phyloP scores from a whole-genome alignment of 2,888 invertebrate species.

The Hecatera dysodea region DNA sequence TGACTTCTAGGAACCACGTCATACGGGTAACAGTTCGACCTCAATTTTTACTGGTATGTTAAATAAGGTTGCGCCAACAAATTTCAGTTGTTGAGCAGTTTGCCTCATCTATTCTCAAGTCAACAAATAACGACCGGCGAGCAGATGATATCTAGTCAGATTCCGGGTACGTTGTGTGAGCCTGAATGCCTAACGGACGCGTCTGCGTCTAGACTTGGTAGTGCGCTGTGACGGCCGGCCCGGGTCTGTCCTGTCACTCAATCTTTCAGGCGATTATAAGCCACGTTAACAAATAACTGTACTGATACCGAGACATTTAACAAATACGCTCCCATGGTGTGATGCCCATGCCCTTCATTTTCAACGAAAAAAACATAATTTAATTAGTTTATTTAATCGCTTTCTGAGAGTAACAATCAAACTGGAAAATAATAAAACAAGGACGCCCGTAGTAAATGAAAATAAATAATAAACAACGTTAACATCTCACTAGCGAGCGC shows the following conservation, averaged over 20 bases:
- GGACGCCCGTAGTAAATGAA: conserved; percentile 25
- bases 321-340: conserved; percentile 72
- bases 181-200: conserved; percentile 87
- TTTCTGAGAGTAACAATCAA: conserved; percentile 22
- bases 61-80: conserved; percentile 24
- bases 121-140: conserved; percentile 77
- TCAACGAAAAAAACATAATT: conserved; percentile 1
- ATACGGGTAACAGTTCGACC: conserved; percentile 19
- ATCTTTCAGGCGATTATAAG: conserved; percentile 79
- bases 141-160: conserved; percentile 86
- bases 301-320: conserved; percentile 74
- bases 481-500: conserved; percentile 37
- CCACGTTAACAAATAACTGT: conserved; percentile 79
- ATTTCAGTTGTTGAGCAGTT: conserved; percentile 56
- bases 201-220: conserved; percentile 75
- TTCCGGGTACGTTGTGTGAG: conserved; percentile 82
- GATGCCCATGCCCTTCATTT: conserved; percentile 20
- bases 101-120: conserved; percentile 71
- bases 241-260: conserved; percentile 83
- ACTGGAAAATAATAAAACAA: conserved; percentile 23
- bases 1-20: conserved; percentile 36
- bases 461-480: conserved; percentile 36
- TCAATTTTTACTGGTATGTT: conserved; percentile 31
- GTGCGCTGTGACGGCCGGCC: conserved; percentile 74
- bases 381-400: conserved; percentile 13